Percentiles rank a stretch among this genome's conserved stretches.
These are phyloP conservation scores for Pseudomugil gertrudae DNA, from an alignment of 2,797 vertebrate genomes.

Conservation along the genomic window DNA sequence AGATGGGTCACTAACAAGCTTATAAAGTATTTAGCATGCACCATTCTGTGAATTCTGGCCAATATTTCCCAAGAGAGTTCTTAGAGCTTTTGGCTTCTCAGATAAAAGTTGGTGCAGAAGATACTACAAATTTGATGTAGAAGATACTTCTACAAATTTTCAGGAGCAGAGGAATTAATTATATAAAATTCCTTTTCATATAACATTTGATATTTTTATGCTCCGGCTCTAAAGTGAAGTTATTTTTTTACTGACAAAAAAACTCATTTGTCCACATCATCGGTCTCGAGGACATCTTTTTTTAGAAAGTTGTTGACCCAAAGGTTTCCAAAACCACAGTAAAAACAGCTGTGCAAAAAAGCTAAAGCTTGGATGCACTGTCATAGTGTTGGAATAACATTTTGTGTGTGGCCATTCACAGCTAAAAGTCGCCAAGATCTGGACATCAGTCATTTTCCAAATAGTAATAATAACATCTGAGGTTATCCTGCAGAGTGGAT, in stretches of 20 bases:
- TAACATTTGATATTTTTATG: conserved; percentile 13
- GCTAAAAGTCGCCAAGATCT: not conserved
- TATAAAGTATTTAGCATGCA: not conserved
- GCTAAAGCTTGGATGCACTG: not conserved
- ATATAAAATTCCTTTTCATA: not conserved
- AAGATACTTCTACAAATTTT: not conserved
- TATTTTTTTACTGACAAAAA: conserved; percentile 6
- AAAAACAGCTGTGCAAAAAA: not conserved
- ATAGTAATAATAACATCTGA: not conserved
- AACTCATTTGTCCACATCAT: conserved; percentile 11
- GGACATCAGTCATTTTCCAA: not conserved
- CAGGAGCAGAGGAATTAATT: conserved; percentile 1
- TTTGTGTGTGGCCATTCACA: not conserved
- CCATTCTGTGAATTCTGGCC: not conserved
- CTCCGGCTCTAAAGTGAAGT: not conserved
- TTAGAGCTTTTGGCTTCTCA: conserved; percentile 5
- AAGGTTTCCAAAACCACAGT: not conserved
- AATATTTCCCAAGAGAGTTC: conserved; percentile 5
- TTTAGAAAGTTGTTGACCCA: not conserved
- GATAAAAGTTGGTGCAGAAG: not conserved
- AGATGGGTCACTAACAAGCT: not conserved
- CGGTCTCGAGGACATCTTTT: not conserved
- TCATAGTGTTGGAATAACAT: not conserved
- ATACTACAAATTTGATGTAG: not conserved
- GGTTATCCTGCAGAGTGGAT: not conserved